Conservation (phyloP, 1,140 invertebrate genomes). For the Drosophila carrolli region DNA sequence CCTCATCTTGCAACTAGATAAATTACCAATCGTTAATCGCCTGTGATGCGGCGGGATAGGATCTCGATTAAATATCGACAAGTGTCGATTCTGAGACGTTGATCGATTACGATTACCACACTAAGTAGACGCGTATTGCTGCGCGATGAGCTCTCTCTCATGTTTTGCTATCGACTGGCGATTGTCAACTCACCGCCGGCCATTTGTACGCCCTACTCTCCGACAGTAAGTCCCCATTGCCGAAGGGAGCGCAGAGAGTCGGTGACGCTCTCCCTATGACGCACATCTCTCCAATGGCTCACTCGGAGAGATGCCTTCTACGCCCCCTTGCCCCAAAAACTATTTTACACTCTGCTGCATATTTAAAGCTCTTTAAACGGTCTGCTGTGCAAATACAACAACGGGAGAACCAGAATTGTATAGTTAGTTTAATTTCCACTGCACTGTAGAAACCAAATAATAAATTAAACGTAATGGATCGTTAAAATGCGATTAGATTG, state of each 20-base stretch:
- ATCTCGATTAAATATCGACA: slow-evolving; percentile 84
- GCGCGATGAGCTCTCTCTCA: slow-evolving; percentile 84
- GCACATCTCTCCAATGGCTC: slow-evolving; percentile 44
- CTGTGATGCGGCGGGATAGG: slow-evolving; percentile 80
- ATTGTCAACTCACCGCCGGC: slow-evolving; percentile 19
- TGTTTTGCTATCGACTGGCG: slow-evolving; percentile 83
- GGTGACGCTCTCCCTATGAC: slow-evolving; percentile 20
- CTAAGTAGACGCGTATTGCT: slow-evolving; percentile 75
- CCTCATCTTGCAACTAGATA: background rate
- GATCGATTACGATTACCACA: slow-evolving; percentile 83
- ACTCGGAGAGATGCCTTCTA: slow-evolving; percentile 18
- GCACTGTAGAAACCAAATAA: too few relatives aligned
- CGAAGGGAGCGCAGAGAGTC: slow-evolving; percentile 19
- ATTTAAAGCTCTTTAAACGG: slow-evolving; percentile 49
- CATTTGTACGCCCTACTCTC: slow-evolving; percentile 21
- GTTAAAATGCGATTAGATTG: background rate
- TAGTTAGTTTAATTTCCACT: background rate
- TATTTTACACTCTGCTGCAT: slow-evolving; percentile 62
- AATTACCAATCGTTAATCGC: slow-evolving; percentile 64
- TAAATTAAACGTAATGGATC: background rate
- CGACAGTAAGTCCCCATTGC: slow-evolving; percentile 31
- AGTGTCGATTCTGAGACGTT: slow-evolving; percentile 84
- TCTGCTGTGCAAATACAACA: slow-evolving; percentile 8
- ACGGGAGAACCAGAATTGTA: background rate
- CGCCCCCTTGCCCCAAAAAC: slow-evolving; percentile 13